Evolutionary conservation across 2,113 vertebrate species (phyloP), one percentile per base, ranked within the genome.

Genomic region (Cebidichthys violaceus): DNA sequence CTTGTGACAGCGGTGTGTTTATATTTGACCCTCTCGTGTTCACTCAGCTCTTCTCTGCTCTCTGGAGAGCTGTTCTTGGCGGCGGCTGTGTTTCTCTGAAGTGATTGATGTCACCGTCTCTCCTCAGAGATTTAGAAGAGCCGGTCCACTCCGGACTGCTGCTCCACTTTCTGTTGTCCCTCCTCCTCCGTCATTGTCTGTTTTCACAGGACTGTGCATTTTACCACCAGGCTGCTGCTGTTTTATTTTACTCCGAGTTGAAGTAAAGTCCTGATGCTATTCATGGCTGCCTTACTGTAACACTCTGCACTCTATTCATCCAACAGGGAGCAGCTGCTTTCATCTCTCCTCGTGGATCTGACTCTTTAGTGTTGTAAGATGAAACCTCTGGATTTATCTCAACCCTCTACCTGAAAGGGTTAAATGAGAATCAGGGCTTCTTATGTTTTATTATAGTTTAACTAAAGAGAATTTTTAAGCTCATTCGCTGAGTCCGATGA

Each of bases 31-130:
- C 9, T 24, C 41, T 64, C 70, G 69, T 43, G 39, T 75, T 68
- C 71, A 75, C 50, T 77, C 62, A 81, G 69, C 55, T 8, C 72
- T 65, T 76, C 54, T 47, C 22, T 2, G 14, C 55, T 70, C 79
- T 39, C 35, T 20, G 67, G 80, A 65, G 82, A 75, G 18, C 55
- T 60, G 84, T 79, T 85, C 80, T 84, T 67, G 76, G 77, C 85
- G 47, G 35, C 15, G 39, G 71, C 75, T 65, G 77, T 81, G 87
- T 45, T 83, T 84, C 79, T 88, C 76, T 17, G 31, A n/a, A n/a
- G 4, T 88, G 81, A 91, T 82, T 77, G 78, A 90, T 90, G 71
- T 77, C 74, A 17, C 67, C 66, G 77, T 86, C 65, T 83, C 59
- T 86, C 79, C 85, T 74, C 4, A 0, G 35, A 79, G 86, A 82